Conservation (phyloP, 2,888 invertebrate species). For the Isotomurus palustris region DNA sequence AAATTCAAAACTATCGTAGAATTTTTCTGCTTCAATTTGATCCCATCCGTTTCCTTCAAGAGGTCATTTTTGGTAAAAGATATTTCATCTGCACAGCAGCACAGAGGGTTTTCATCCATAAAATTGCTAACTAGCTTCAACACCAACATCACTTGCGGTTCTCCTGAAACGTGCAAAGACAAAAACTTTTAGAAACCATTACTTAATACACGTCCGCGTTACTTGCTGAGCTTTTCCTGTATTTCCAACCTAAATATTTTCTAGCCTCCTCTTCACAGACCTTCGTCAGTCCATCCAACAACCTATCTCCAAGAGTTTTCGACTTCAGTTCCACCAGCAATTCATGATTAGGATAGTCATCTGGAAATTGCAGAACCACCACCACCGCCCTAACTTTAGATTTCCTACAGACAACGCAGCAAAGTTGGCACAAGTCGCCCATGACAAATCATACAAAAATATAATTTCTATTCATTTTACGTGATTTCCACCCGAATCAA, state of each 20-base stretch:
- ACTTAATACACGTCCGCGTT: neutral
- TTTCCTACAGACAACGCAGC: neutral
- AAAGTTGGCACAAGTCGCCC: too few species aligned
- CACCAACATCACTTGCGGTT: slow-evolving; percentile 55
- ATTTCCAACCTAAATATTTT: slow-evolving; percentile 15
- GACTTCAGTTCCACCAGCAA: slow-evolving; percentile 66
- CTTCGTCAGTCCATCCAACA: slow-evolving; percentile 60
- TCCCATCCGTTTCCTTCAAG: slow-evolving; percentile 55
- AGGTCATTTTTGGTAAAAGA: slow-evolving; percentile 55
- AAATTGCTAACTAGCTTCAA: slow-evolving; percentile 62
- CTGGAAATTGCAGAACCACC: slow-evolving; percentile 63
- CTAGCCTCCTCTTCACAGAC: slow-evolving; percentile 61
- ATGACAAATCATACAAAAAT: neutral
- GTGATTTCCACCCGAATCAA: slow-evolving; percentile 65
- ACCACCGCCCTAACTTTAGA: slow-evolving; percentile 54
- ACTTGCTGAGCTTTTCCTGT: neutral
- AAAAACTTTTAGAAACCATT: neutral
- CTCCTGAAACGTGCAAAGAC: slow-evolving; percentile 17
- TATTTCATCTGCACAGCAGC: slow-evolving; percentile 69
- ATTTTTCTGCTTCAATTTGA: slow-evolving; percentile 64
- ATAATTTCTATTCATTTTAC: slow-evolving; percentile 48
- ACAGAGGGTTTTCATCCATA: slow-evolving; percentile 64
- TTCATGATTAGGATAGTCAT: slow-evolving; percentile 58
- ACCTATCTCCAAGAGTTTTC: slow-evolving; percentile 61
- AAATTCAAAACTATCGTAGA: slow-evolving; percentile 59